Percentiles rank a stretch among this genome's conserved stretches.
Conservation (phyloP, 2,113 vertebrate species). For the Pampusana beccarii region DNA sequence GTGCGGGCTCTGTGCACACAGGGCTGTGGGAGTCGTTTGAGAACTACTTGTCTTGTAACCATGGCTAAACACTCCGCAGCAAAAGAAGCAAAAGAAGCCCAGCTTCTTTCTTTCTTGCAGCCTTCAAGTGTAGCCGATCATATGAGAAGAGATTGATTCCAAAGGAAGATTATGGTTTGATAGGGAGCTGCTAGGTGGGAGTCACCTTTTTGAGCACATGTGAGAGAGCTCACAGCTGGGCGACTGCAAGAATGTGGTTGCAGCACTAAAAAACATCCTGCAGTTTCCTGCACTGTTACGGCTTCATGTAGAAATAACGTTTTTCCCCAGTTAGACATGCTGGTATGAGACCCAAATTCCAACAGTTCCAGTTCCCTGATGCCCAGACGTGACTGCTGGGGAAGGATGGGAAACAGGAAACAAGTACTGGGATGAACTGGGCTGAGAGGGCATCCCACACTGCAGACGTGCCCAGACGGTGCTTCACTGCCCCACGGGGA, state of each 20-base stretch:
- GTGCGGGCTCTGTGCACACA: background rate
- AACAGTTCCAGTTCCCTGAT: background rate
- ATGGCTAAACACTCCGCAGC: background rate
- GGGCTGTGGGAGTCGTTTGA: background rate
- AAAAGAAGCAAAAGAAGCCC: background rate
- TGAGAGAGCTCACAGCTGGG: background rate
- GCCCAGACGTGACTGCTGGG: background rate
- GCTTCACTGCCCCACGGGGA: background rate
- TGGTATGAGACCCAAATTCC: background rate
- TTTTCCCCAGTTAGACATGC: background rate
- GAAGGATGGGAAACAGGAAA: background rate
- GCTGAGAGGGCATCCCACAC: background rate
- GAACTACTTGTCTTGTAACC: background rate
- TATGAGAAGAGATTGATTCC: background rate
- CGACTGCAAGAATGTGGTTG: background rate
- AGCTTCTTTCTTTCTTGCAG: background rate
- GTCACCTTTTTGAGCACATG: background rate
- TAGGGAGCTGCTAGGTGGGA: background rate
- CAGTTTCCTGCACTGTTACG: background rate
- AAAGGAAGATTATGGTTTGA: background rate
- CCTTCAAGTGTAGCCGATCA: fast-evolving
- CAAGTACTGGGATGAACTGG: background rate
- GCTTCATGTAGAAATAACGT: background rate
- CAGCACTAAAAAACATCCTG: background rate
- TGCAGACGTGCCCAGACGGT: background rate